phyloP scores from a whole-genome alignment of 2,797 vertebrate genomes.

The Paguma larvata region DNA sequence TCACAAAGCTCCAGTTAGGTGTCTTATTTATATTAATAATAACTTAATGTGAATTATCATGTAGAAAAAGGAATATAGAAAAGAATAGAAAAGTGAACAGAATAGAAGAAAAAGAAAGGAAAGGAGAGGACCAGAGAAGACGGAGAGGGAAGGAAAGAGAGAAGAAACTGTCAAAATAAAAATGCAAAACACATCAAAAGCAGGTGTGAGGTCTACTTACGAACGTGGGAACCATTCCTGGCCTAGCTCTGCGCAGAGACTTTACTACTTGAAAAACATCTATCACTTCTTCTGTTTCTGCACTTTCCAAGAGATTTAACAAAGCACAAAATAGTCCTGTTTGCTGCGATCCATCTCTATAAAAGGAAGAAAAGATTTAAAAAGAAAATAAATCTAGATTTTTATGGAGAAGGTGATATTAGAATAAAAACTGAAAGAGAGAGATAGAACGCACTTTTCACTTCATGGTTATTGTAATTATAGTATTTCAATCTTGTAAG shows the following conservation, averaged over 20 bases:
- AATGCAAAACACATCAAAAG: fast-evolving
- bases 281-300: slow-evolving; percentile 93
- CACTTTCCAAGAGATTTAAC: slow-evolving; percentile 95
- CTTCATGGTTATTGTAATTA: background rate
- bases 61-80: background rate
- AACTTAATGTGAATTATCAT: background rate
- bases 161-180: fast-evolving
- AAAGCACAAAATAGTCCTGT: slow-evolving; percentile 95
- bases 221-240: slow-evolving; percentile 90
- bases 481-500: background rate
- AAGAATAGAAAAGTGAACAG: background rate
- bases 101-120: background rate
- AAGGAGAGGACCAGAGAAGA: background rate
- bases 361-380: background rate
- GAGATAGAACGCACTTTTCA: background rate
- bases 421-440: background rate
- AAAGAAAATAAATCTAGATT: background rate
- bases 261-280: slow-evolving; percentile 97
- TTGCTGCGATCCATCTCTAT: slow-evolving; percentile 94
- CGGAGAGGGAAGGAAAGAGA: background rate
- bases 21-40: background rate
- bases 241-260: slow-evolving; percentile 93
- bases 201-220: slow-evolving; percentile 88
- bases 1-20: background rate
- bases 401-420: background rate